phyloP scores from a whole-genome alignment of 2,797 vertebrate species.

The Calcarius lapponicus region DNA sequence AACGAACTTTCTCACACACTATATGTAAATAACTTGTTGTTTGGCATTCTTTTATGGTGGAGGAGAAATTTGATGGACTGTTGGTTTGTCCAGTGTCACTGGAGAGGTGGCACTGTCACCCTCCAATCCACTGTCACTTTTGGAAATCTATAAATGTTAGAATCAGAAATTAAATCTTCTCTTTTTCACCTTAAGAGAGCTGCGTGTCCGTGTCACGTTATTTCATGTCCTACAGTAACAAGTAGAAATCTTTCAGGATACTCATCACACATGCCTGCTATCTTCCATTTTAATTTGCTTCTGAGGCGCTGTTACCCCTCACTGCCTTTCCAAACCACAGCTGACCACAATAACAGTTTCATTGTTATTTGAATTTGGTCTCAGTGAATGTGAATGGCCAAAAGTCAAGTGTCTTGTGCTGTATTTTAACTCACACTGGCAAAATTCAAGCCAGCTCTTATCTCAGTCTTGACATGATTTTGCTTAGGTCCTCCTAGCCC shows the following conservation, averaged over 20 bases:
- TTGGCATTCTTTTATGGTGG: too few species aligned
- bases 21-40: too few species aligned
- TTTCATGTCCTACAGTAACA: not conserved
- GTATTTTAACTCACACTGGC: not conserved
- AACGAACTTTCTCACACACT: too few species aligned
- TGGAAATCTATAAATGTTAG: not conserved
- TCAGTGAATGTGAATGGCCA: not conserved
- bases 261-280: not conserved
- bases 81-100: too few species aligned
- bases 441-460: not conserved
- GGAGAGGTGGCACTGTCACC: not conserved
- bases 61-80: too few species aligned
- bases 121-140: not conserved
- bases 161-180: not conserved
- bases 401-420: not conserved
- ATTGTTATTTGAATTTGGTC: not conserved
- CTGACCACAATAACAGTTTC: not conserved
- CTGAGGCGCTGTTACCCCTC: not conserved
- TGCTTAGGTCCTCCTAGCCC: not conserved
- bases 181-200: not conserved
- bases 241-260: not conserved
- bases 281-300: not conserved
- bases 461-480: not conserved
- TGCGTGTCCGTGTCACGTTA: rapidly evolving
- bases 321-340: not conserved